phyloP scores from a whole-genome alignment of 2,888 invertebrate genomes.

The Brassicogethes aeneus region DNA sequence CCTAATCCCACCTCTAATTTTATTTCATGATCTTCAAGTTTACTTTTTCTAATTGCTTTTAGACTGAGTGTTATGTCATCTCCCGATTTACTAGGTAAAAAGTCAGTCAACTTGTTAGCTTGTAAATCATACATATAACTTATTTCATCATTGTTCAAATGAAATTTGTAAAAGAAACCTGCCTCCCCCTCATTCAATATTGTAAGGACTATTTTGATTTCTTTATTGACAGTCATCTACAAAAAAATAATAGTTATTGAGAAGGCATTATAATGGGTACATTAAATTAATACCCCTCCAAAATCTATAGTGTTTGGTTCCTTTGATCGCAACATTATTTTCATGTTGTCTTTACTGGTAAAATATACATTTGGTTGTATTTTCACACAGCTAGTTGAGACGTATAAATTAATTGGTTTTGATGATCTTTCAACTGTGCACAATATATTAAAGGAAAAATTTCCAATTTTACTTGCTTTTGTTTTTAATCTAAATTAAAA shows the following conservation, averaged over 20 bases:
- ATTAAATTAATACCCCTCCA: conserved; percentile 32
- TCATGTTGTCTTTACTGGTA: conserved; percentile 21
- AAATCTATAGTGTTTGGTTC: conserved; percentile 35
- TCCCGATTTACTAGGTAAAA: conserved; percentile 11
- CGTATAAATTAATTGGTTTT: conserved; percentile 43
- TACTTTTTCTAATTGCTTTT: conserved; percentile 11
- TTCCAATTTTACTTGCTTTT: conserved; percentile 47
- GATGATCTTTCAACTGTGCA: conserved; percentile 47
- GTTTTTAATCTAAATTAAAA: conserved; percentile 43
- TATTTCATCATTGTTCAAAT: background rate
- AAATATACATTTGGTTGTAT: conserved; percentile 47
- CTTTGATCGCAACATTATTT: conserved; percentile 23
- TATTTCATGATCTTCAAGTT: conserved; percentile 15
- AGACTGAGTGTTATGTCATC: conserved; percentile 9
- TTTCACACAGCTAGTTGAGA: conserved; percentile 46
- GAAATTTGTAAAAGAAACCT: conserved; percentile 17
- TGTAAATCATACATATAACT: background rate
- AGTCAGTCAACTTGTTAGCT: conserved; percentile 7
- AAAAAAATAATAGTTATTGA: conserved; percentile 1
- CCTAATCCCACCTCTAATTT: conserved; percentile 17
- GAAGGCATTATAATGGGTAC: background rate
- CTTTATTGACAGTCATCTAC: conserved; percentile 14
- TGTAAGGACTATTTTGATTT: conserved; percentile 10
- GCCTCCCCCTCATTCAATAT: conserved; percentile 18
- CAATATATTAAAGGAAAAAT: conserved; percentile 47